These are phyloP conservation scores for Dryobota labecula DNA, from an alignment of 2,888 invertebrate species.

Conservation along the genomic window DNA sequence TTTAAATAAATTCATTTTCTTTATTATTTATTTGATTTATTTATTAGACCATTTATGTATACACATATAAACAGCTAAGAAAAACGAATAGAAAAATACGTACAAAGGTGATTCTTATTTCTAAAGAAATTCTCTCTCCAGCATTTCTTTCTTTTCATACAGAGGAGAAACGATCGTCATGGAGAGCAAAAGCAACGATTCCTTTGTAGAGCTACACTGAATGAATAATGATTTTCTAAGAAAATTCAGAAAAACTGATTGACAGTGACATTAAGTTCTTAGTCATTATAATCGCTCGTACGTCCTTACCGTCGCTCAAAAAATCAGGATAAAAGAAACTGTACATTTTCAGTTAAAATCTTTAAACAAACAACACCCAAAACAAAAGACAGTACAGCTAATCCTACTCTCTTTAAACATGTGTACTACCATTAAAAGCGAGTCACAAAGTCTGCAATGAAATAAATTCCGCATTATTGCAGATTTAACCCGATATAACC, in stretches of 20 bases:
- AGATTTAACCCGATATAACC: conserved; percentile 74
- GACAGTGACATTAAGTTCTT: not conserved
- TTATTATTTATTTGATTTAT: not conserved
- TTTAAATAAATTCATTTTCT: not conserved
- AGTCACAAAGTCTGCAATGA: conserved; percentile 62
- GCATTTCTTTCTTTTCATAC: no score
- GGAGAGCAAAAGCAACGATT: no score
- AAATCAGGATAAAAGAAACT: not conserved
- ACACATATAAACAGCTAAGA: no score
- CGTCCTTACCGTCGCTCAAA: not conserved
- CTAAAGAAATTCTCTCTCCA: no score
- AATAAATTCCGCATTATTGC: conserved; percentile 74
- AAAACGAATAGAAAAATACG: no score
- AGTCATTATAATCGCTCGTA: not conserved
- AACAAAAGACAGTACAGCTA: conserved; percentile 28
- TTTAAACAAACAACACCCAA: not conserved
- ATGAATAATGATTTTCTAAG: not conserved
- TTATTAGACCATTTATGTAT: not conserved
- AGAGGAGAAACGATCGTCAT: not conserved
- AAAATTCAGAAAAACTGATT: not conserved
- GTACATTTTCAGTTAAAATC: not conserved
- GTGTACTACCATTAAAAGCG: conserved; percentile 54
- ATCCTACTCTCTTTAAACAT: conserved; percentile 44
- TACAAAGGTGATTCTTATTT: no score
- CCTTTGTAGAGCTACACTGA: no score